Conservation (phyloP, 2,113 vertebrate species). For the Setophaga kirtlandii region DNA sequence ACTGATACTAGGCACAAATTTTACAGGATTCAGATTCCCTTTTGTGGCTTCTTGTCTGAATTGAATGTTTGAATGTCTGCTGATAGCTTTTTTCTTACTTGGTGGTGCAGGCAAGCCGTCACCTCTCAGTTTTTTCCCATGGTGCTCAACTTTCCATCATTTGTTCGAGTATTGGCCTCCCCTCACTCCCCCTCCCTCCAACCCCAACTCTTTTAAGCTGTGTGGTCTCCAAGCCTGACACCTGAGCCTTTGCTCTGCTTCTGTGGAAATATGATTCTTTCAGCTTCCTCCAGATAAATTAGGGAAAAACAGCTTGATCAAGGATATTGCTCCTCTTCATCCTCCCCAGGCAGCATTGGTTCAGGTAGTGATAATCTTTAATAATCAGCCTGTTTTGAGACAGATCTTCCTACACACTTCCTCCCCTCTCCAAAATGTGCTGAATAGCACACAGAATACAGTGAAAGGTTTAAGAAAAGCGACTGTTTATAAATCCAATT, state of each 20-base stretch:
- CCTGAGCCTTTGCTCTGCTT: not conserved
- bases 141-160: not conserved
- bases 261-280: not conserved
- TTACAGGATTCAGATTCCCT: not conserved
- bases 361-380: not conserved
- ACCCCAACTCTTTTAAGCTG: not conserved
- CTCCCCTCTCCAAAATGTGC: not conserved
- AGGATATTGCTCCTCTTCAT: not conserved
- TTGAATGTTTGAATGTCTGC: rapidly evolving
- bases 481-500: not conserved
- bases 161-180: not conserved
- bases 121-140: rapidly evolving
- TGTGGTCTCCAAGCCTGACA: not conserved
- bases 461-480: not conserved
- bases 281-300: not conserved
- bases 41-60: not conserved
- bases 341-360: not conserved
- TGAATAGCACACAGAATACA: not conserved
- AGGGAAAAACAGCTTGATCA: not conserved
- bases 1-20: not conserved
- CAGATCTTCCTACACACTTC: not conserved
- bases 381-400: not conserved
- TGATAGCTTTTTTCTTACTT: not conserved
- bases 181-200: rapidly evolving
- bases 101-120: not conserved